Conservation (phyloP, 2,888 invertebrate genomes). For the Cantharis nigra region DNA sequence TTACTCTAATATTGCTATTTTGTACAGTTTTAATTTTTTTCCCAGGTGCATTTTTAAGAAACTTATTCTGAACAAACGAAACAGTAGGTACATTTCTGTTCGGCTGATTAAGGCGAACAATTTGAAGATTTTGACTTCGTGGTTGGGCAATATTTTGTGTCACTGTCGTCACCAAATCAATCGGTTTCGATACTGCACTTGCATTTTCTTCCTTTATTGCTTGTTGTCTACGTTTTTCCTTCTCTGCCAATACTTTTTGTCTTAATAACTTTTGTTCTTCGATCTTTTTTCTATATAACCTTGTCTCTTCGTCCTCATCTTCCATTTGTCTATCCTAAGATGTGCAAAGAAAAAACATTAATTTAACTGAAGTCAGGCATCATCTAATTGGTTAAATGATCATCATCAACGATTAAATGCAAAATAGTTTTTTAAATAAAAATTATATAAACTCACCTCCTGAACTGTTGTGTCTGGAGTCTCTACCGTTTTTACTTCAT, state of each 20-base stretch:
- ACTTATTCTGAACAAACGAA: neutral
- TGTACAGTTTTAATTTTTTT: neutral
- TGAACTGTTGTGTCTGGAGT: slow-evolving; percentile 28
- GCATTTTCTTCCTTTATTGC: slow-evolving; percentile 50
- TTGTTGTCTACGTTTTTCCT: slow-evolving; percentile 5
- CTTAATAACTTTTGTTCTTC: slow-evolving; percentile 58
- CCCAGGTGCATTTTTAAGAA: neutral
- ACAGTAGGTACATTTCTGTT: neutral
- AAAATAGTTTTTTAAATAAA: too few species aligned
- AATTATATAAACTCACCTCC: neutral
- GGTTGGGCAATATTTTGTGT: neutral
- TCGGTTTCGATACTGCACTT: slow-evolving; percentile 44
- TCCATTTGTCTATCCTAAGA: slow-evolving; percentile 38
- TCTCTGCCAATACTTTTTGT: slow-evolving; percentile 43
- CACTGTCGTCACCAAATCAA: neutral
- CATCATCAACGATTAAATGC: too few species aligned
- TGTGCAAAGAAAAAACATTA: too few species aligned
- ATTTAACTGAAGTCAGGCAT: too few species aligned
- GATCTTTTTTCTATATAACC: slow-evolving; percentile 56
- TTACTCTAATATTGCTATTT: slow-evolving; percentile 9
- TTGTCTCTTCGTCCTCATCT: slow-evolving; percentile 59
- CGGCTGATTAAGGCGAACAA: neutral
- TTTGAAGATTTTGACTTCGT: neutral
- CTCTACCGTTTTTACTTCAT: slow-evolving; percentile 38
- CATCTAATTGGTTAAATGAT: too few species aligned